phyloP scores from a whole-genome alignment of 2,888 invertebrate genomes.

The Euproctis similis region DNA sequence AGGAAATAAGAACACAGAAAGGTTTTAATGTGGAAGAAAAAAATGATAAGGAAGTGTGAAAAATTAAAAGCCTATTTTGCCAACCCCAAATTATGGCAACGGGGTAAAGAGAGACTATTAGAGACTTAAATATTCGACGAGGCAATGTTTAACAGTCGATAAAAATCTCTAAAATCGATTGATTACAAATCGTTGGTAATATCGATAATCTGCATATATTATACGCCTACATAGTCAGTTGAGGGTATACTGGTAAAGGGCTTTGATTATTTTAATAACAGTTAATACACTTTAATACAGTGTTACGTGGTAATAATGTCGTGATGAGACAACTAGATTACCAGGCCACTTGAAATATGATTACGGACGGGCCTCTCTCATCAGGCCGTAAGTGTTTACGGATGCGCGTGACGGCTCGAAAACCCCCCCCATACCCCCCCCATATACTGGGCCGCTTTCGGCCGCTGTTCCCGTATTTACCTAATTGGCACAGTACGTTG shows the following conservation, averaged over 20 bases:
- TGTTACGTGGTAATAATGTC: slow-evolving; percentile 39
- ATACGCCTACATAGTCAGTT: slow-evolving; percentile 20
- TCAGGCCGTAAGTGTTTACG: slow-evolving; percentile 55
- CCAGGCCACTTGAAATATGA: slow-evolving; percentile 51
- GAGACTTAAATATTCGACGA: too few species aligned
- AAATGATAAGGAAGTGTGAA: too few species aligned
- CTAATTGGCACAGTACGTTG: slow-evolving; percentile 62
- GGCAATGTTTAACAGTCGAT: too few species aligned
- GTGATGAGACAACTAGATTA: slow-evolving; percentile 45
- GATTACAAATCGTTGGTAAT: slow-evolving; percentile 19
- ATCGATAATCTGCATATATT: slow-evolving; percentile 19
- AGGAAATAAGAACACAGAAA: too few species aligned
- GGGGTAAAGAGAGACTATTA: too few species aligned
- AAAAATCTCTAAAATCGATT: too few species aligned
- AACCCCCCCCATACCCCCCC: too few species aligned
- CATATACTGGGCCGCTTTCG: slow-evolving; percentile 19
- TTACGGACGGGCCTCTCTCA: slow-evolving; percentile 47
- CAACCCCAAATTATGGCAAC: too few species aligned
- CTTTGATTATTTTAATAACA: slow-evolving; percentile 31
- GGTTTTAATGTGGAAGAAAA: too few species aligned
- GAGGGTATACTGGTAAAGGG: slow-evolving; percentile 21
- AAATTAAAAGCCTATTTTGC: too few species aligned
- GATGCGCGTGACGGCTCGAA: slow-evolving; percentile 49
- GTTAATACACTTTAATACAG: slow-evolving; percentile 31
- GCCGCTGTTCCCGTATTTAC: slow-evolving; percentile 52